phyloP scores from a whole-genome alignment of 2,797 vertebrate species.

The Ptychobarbus kaznakovi region DNA sequence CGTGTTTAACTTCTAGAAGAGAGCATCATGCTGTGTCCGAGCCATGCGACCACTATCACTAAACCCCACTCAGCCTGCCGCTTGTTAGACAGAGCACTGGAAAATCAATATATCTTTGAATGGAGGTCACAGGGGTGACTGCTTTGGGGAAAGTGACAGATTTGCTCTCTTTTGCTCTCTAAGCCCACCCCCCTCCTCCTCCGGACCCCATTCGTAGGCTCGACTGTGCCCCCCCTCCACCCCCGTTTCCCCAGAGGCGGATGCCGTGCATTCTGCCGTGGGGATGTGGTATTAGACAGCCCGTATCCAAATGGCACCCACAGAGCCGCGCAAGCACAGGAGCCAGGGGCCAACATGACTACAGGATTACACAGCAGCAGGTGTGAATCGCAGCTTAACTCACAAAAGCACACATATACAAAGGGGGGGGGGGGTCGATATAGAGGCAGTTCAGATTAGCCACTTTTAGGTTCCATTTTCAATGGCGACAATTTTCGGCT shows the following conservation, averaged over 20 bases:
- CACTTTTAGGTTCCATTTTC: conserved; percentile 66
- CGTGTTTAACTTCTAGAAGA: conserved; percentile 64
- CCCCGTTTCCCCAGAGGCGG: conserved; percentile 67
- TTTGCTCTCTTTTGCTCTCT: conserved; percentile 86
- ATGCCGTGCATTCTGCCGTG: conserved; percentile 81
- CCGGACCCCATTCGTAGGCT: conserved; percentile 26
- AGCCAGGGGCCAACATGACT: conserved; percentile 58
- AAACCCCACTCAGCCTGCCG: conserved; percentile 62
- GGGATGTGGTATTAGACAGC: conserved; percentile 81
- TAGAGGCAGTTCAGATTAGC: conserved; percentile 58
- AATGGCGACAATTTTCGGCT: conserved; percentile 59
- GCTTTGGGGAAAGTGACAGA: conserved; percentile 86
- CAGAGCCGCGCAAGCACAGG: conserved; percentile 51
- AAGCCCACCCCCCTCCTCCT: conserved; percentile 69
- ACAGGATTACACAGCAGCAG: conserved; percentile 57
- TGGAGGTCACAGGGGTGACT: conserved; percentile 86
- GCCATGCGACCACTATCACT: conserved; percentile 61
- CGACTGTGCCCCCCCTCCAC: conserved; percentile 15
- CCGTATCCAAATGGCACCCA: conserved; percentile 77
- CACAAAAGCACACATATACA: conserved; percentile 54
- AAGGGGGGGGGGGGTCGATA: conserved; percentile 19
- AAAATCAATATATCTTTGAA: conserved; percentile 89
- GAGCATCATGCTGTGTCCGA: conserved; percentile 57
- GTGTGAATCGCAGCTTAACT: conserved; percentile 64
- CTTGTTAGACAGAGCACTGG: conserved; percentile 76